Evolutionary conservation across 2,113 vertebrate species (phyloP).

Genomic region (Tenebrosternarchus preto): DNA sequence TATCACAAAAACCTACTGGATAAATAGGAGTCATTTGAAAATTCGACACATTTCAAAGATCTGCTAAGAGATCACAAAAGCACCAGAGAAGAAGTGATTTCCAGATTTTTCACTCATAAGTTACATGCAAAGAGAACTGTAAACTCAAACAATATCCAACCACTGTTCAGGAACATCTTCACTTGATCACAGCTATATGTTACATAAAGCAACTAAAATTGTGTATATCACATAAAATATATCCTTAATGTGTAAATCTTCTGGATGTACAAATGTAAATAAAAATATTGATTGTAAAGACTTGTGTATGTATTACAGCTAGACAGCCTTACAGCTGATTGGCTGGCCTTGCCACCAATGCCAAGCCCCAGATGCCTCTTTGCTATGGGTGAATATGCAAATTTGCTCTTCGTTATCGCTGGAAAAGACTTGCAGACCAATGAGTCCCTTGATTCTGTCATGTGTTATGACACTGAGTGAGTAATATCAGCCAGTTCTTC

Average conservation of each 20-base stretch:
- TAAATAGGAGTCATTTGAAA: background rate
- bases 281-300: background rate
- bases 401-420: constrained; percentile 88
- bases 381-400: constrained; percentile 85
- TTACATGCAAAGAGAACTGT: too few relatives aligned
- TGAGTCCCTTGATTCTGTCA: constrained; percentile 88
- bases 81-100: background rate
- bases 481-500: constrained; percentile 50
- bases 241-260: too few relatives aligned
- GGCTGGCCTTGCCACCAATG: constrained; percentile 93
- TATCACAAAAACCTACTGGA: background rate
- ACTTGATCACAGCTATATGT: too few relatives aligned
- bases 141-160: too few relatives aligned
- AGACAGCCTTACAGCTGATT: constrained; percentile 85
- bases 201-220: too few relatives aligned
- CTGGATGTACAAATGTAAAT: too few relatives aligned
- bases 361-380: constrained; percentile 95
- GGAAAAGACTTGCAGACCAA: constrained; percentile 96
- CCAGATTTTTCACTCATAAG: background rate
- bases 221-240: too few relatives aligned
- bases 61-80: background rate
- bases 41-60: background rate
- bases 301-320: constrained; percentile 71
- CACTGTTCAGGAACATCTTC: too few relatives aligned
- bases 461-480: constrained; percentile 91